A percentile compares a stretch with the other conserved stretches of the same genome.
These are phyloP conservation scores for Hippopotamyrus pictus DNA, from an alignment of 2,797 vertebrate genomes.

Conservation along the genomic window DNA sequence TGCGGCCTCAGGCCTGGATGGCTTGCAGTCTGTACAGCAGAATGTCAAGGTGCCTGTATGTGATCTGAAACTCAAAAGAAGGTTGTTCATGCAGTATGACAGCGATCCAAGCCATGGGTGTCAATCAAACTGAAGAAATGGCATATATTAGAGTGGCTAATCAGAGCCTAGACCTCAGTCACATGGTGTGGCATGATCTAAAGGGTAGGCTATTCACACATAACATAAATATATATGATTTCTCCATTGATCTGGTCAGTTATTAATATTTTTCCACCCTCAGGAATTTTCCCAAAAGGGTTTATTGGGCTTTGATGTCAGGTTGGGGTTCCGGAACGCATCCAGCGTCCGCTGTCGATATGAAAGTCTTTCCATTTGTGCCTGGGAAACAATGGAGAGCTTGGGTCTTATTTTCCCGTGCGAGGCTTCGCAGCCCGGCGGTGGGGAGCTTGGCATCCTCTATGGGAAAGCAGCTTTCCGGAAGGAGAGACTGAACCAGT, in stretches of 20 bases:
- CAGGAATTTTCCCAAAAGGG: background rate
- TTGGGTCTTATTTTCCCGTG: background rate
- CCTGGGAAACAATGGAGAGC: slow-evolving; percentile 15
- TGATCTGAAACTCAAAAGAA: background rate
- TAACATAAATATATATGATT: background rate
- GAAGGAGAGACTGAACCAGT: background rate
- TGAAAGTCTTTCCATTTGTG: background rate
- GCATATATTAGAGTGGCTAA: background rate
- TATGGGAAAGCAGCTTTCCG: background rate
- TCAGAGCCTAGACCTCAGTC: background rate
- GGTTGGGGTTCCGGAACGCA: background rate
- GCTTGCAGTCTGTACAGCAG: background rate
- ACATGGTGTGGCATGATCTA: background rate
- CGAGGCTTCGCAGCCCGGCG: slow-evolving; percentile 18
- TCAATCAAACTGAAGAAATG: background rate
- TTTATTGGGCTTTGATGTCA: slow-evolving; percentile 13
- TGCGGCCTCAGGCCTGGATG: background rate
- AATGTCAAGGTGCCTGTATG: background rate
- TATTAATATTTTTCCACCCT: background rate
- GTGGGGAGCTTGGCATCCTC: slow-evolving; percentile 20
- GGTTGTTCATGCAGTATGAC: background rate
- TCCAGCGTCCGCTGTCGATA: background rate
- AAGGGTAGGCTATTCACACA: background rate
- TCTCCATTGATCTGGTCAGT: background rate
- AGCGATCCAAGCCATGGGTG: background rate